Percentiles rank a stretch among this genome's conserved stretches.
phyloP scores from a whole-genome alignment of 1,140 invertebrate species.

The Conus betulinus region DNA sequence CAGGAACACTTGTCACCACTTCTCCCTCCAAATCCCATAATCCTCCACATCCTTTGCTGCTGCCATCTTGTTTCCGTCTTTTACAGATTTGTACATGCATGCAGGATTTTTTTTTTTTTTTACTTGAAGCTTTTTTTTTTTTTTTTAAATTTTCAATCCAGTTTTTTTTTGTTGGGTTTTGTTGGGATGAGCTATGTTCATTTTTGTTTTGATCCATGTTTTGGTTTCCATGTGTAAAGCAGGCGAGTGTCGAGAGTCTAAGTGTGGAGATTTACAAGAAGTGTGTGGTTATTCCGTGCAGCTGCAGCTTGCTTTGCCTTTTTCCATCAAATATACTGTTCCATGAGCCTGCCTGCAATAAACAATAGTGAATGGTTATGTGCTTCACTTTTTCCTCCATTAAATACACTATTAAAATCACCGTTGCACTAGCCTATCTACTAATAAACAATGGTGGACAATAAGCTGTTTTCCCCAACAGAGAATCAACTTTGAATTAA shows the following conservation, averaged over 20 bases:
- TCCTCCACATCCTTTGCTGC: background rate
- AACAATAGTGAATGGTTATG: too few species aligned
- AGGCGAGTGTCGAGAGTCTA: background rate
- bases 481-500: too few species aligned
- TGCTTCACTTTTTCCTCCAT: too few species aligned
- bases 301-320: conserved; percentile 6
- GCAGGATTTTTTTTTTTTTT: background rate
- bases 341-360: background rate
- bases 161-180: background rate
- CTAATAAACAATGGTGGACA: too few species aligned
- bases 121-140: too few species aligned
- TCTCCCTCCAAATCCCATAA: background rate
- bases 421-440: too few species aligned
- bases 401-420: too few species aligned
- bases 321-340: background rate
- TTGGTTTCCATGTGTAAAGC: background rate
- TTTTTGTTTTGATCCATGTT: background rate
- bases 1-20: background rate
- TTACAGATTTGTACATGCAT: background rate
- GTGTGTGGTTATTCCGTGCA: background rate
- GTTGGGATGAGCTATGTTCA: background rate
- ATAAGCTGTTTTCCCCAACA: too few species aligned
- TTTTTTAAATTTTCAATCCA: background rate
- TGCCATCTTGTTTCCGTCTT: background rate
- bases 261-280: background rate